A percentile compares a stretch with the other conserved stretches of the same genome.
These are phyloP conservation scores for Drosophila demipolita DNA, from an alignment of 2,888 invertebrate species.

Conservation along the genomic window DNA sequence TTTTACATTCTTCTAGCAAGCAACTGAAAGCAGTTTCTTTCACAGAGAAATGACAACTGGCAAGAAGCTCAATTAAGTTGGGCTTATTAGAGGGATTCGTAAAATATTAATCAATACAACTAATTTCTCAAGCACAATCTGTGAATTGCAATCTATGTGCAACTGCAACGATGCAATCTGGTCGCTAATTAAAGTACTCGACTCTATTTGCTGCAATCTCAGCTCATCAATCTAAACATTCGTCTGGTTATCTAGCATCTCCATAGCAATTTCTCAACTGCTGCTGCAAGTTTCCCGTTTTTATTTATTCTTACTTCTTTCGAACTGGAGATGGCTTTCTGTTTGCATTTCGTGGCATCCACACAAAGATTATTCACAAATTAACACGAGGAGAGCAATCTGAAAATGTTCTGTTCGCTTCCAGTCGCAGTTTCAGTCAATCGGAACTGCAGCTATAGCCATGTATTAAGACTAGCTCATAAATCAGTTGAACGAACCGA, in stretches of 20 bases:
- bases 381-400: slow-evolving; percentile 59
- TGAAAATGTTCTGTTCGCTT: slow-evolving; percentile 14
- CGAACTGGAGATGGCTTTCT: slow-evolving; percentile 27
- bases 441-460: slow-evolving; percentile 58
- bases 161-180: slow-evolving; percentile 16
- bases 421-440: slow-evolving; percentile 44
- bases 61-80: neutral
- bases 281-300: slow-evolving; percentile 3
- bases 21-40: neutral
- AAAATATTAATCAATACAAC: slow-evolving; percentile 38
- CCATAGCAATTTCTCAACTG: slow-evolving; percentile 29
- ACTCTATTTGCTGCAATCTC: slow-evolving; percentile 30
- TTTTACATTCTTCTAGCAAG: neutral
- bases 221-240: slow-evolving; percentile 51
- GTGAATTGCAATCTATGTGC: slow-evolving; percentile 24
- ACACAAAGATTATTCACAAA: slow-evolving; percentile 74
- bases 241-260: slow-evolving; percentile 43
- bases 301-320: slow-evolving; percentile 7
- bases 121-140: slow-evolving; percentile 39
- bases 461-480: slow-evolving; percentile 42
- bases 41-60: neutral
- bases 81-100: slow-evolving; percentile 25
- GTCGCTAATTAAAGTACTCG: slow-evolving; percentile 49
- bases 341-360: slow-evolving; percentile 63
- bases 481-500: slow-evolving; percentile 72